Percentiles rank a stretch among this genome's conserved stretches.
Conservation (phyloP, 2,113 vertebrate genomes). For the Patagioenas fasciata region DNA sequence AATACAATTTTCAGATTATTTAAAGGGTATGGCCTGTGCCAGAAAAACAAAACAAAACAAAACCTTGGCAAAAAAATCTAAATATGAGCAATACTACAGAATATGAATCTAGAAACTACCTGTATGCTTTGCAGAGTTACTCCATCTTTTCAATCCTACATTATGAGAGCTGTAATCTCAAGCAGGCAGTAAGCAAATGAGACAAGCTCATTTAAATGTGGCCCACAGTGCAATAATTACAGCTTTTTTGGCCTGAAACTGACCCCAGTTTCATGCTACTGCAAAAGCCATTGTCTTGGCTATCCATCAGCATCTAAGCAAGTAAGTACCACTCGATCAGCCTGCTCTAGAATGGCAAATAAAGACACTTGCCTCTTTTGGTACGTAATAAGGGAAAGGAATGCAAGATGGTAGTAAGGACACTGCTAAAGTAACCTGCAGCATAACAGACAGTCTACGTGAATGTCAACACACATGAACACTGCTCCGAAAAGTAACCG, state of each 20-base stretch:
- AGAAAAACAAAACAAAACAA: not conserved
- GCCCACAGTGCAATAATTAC: not conserved
- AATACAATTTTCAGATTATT: not conserved
- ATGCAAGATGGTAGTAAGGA: not conserved
- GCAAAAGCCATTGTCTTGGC: not conserved
- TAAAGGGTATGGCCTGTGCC: not conserved
- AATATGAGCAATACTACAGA: not conserved
- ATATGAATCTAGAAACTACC: not conserved
- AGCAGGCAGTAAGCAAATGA: not conserved
- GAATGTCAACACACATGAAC: not conserved
- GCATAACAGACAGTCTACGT: not conserved
- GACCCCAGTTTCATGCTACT: rapidly evolving
- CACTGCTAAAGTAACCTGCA: not conserved
- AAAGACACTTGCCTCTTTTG: not conserved
- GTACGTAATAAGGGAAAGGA: not conserved
- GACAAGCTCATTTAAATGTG: not conserved
- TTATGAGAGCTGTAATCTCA: not conserved
- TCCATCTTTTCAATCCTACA: not conserved
- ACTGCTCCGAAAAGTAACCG: not conserved
- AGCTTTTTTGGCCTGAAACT: not conserved
- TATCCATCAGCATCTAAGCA: not conserved
- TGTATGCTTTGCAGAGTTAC: not conserved
- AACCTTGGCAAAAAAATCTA: not conserved
- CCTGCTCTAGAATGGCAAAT: not conserved
- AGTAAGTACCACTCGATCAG: not conserved